Percentiles rank a stretch among this genome's conserved stretches.
Conservation (phyloP, 2,113 vertebrate genomes). For the Thalassarche chlororhynchos region DNA sequence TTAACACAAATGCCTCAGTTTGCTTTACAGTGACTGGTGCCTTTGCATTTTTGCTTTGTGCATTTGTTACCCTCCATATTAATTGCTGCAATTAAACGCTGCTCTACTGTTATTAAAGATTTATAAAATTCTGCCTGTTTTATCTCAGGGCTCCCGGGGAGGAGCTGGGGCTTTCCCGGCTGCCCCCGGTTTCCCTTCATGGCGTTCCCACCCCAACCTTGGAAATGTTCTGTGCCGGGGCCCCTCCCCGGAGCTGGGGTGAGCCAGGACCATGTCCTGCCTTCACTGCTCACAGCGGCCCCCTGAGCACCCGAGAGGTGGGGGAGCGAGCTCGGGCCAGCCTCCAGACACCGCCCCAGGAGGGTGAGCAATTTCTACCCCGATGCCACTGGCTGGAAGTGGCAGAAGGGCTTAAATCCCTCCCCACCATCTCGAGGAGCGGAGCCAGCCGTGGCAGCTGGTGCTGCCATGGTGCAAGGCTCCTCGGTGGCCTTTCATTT, state of each 20-base stretch:
- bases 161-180: background rate
- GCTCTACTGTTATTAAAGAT: background rate
- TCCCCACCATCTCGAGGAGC: background rate
- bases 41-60: background rate
- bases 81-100: background rate
- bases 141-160: background rate
- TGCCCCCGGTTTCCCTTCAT: rapidly evolving
- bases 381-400: background rate
- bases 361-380: background rate
- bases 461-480: background rate
- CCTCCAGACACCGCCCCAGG: background rate
- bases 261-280: background rate
- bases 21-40: background rate
- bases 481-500: background rate
- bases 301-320: background rate
- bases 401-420: background rate
- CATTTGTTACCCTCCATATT: background rate
- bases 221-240: background rate
- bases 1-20: background rate
- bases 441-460: background rate
- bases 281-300: rapidly evolving
- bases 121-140: background rate
- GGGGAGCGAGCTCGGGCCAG: rapidly evolving
- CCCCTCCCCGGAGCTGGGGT: background rate
- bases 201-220: rapidly evolving